Base-by-base conservation (phyloP, 1,140 invertebrate genomes). In the Eulimnadia texana region DNA sequence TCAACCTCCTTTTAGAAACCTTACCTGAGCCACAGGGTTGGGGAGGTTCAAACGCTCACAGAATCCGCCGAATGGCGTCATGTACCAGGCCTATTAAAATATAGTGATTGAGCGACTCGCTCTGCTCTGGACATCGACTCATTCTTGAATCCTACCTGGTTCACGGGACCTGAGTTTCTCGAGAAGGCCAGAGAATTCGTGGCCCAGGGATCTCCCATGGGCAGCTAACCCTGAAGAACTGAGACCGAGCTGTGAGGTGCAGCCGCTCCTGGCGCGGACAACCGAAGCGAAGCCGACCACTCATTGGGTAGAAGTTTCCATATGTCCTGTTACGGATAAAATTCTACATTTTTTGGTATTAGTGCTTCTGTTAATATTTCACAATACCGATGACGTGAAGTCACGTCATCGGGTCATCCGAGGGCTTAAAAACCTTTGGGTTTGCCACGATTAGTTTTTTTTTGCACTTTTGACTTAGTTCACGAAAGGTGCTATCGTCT, bases 21-120 rank as follows among this genome's bases (percentile, higher is more conserved):
- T n/a, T 57, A 24, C 20, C n/a, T 57, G 19, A 23, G 19, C 25
- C 24, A 57, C 20, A n/a, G 55, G n/a, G 9, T 57, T 11, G 55
- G 55, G 10, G 2, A 57, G 20, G 3, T 3, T 1, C 55, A 57
- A 50, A 27, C 25, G 6, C 20, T 59, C 10, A 59, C 57, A 3
- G 19, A 47, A 16, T 24, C 57, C n/a, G 13, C 28, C 6, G 33
- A 59, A 19, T 58, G 28, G 57, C 24, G 57, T 16, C 42, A 19
- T 33, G 57, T 58, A 19, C 57, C 57, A 10, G 57, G 57, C 24
- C 16, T 24, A 19, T 16, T 28, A 1, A 58, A 58, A n/a, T 20
- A 19, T 20, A 58, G 57, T 29, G 57, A 58, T 47, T 11, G 20
- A 20, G 57, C 57, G 3, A 58, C 57, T n/a, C 16, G 57, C 3